A percentile compares a stretch with the other conserved stretches of the same genome.
Evolutionary conservation across 2,888 invertebrate species (phyloP).

Genomic region (Rhimphoctona megacephalus): DNA sequence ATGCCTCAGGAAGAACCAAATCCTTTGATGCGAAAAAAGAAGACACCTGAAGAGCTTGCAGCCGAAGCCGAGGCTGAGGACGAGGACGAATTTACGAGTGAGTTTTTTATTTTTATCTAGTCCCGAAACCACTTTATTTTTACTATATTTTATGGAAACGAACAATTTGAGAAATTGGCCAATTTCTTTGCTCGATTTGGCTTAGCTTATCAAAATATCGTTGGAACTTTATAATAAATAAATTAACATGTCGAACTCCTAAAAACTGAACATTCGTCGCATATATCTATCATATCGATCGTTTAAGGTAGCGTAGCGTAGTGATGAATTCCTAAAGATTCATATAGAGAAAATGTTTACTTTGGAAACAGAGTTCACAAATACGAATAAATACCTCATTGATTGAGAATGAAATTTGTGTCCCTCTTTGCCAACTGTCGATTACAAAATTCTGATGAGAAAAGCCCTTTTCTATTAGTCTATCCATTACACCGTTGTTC

Average conservation of each 20-base stretch:
- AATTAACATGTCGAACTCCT: not conserved
- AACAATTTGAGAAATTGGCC: not conserved
- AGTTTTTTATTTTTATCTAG: conserved; percentile 84
- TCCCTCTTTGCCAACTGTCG: not conserved
- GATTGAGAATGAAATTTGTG: not conserved
- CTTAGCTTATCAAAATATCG: not conserved
- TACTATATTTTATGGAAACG: not conserved
- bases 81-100: conserved; percentile 98
- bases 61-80: conserved; percentile 98
- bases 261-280: not conserved
- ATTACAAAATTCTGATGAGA: not conserved
- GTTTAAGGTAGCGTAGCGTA: not conserved
- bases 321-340: not conserved
- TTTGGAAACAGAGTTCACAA: not conserved
- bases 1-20: conserved; percentile 95
- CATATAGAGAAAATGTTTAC: not conserved
- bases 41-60: conserved; percentile 98
- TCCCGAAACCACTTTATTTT: not conserved
- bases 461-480: not conserved
- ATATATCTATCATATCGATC: not conserved
- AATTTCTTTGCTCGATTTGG: not conserved
- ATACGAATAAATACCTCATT: not conserved
- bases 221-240: not conserved
- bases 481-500: not conserved
- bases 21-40: conserved; percentile 99